Base-by-base conservation (phyloP, 1,140 invertebrate genomes). In the Orussus abietinus region DNA sequence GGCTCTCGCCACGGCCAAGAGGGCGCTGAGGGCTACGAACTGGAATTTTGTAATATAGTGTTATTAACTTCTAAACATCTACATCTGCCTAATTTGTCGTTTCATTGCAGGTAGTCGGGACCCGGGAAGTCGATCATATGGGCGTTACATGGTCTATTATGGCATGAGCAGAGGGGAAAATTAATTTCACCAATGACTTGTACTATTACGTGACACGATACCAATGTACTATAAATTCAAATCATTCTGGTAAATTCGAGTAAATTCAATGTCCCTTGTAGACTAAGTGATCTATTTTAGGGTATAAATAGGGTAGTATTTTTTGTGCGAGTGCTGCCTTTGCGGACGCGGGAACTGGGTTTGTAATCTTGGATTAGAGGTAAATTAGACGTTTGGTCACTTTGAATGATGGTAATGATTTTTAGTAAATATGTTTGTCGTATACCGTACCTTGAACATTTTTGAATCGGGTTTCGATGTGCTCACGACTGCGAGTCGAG, bases 11-110 rank as follows among this genome's bases (percentile, higher is more conserved):
- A 64, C 59, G 33, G 66, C 64, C 42, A 76, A 49, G 32, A 70
- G 36, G 40, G 68, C 62, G 53, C 66, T 69, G 36, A 78, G 60
- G 10, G 68, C 51, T 46, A 77, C 49, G 49, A 73, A 60, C 75
- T 65, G 51, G 9, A 53, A 61, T 34, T n/a, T 15, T 15, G 19
- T 25, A 4, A n/a, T 19, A 36, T 30, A 13, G 7, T 15, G 13
- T 17, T 12, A 35, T 42, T 33, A 9, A 7, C 5, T 1, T 12
- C 14, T 22, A 39, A n/a, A 29, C 22, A 25, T 6, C n/a, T 25
- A 7, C 22, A 7, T 25, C 22, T 25, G 6, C 22, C 6, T 7
- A 25, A 6, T 7, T 25, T n/a, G n/a, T 25, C n/a, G n/a, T 25
- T 7, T 25, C 22, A 25, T 25, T 25, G 6, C n/a, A 25, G n/a